Percentiles rank a stretch among this genome's conserved stretches.
Conservation (phyloP, 2,888 invertebrate species). For the Harpalus rufipes region DNA sequence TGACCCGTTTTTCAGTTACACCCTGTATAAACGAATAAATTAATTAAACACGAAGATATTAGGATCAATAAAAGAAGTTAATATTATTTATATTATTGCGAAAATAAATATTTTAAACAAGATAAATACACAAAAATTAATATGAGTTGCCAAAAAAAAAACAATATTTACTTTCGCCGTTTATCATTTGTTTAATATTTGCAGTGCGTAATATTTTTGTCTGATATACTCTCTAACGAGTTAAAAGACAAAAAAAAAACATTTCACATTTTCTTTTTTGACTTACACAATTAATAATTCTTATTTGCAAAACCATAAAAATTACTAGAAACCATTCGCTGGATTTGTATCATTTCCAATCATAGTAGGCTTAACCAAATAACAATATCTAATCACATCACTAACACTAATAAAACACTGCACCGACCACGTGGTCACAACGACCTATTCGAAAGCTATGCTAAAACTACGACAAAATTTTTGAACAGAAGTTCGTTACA, state of each 20-base stretch:
- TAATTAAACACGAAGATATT: too few relatives aligned
- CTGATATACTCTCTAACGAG: too few relatives aligned
- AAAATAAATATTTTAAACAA: too few relatives aligned
- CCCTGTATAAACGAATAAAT: too few relatives aligned
- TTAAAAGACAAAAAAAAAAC: neutral
- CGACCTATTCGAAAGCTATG: neutral
- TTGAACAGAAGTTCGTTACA: slow-evolving; percentile 16
- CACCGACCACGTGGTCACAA: slow-evolving; percentile 23
- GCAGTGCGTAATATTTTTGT: slow-evolving; percentile 1
- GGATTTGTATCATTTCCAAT: slow-evolving; percentile 16
- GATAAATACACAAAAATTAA: too few relatives aligned
- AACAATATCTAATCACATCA: slow-evolving; percentile 40
- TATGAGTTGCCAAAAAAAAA: too few relatives aligned
- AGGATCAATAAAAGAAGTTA: too few relatives aligned
- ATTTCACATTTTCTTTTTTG: neutral
- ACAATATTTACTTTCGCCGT: neutral
- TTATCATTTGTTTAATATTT: slow-evolving; percentile 5
- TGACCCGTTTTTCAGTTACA: too few relatives aligned
- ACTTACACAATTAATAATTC: slow-evolving; percentile 2
- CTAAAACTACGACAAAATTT: slow-evolving; percentile 8
- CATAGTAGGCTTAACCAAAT: slow-evolving; percentile 23
- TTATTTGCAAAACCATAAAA: slow-evolving; percentile 2
- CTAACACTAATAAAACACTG: slow-evolving; percentile 32
- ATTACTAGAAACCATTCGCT: slow-evolving; percentile 20
- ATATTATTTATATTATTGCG: too few relatives aligned